phyloP scores from a whole-genome alignment of 2,888 invertebrate genomes.

The Raillietiella orientalis region DNA sequence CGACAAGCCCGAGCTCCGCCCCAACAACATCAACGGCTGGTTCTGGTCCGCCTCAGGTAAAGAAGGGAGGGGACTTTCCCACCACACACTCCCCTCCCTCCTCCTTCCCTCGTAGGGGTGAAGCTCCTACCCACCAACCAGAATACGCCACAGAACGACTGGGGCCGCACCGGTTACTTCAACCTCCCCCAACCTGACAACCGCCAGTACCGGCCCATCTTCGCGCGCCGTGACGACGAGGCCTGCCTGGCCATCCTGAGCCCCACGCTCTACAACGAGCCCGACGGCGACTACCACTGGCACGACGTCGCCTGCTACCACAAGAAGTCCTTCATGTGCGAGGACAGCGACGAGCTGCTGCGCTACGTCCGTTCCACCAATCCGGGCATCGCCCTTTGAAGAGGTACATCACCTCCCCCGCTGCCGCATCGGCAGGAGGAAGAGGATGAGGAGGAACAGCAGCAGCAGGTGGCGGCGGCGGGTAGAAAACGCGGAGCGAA shows the following conservation, averaged over 20 bases:
- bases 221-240: slow-evolving; percentile 28
- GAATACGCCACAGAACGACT: too few relatives aligned
- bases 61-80: too few relatives aligned
- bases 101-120: too few relatives aligned
- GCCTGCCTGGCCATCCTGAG: slow-evolving; percentile 58
- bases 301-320: slow-evolving; percentile 79
- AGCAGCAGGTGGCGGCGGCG: too few relatives aligned
- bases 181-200: slow-evolving; percentile 54
- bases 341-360: slow-evolving; percentile 48
- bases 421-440: too few relatives aligned
- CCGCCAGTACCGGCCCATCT: slow-evolving; percentile 22
- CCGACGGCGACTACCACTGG: slow-evolving; percentile 75
- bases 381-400: slow-evolving; percentile 1
- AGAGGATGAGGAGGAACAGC: too few relatives aligned
- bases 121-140: slow-evolving; percentile 69
- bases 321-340: slow-evolving; percentile 67
- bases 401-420: too few relatives aligned
- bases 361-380: background rate
- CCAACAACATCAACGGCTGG: slow-evolving; percentile 60
- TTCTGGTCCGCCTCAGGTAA: slow-evolving; percentile 79
- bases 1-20: slow-evolving; percentile 43
- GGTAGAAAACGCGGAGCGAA: too few relatives aligned
- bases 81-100: too few relatives aligned
- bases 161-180: background rate
- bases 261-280: too few relatives aligned